Evolutionary conservation across 2,113 vertebrate species (phyloP).

Genomic region (Ranitomeya imitator): DNA sequence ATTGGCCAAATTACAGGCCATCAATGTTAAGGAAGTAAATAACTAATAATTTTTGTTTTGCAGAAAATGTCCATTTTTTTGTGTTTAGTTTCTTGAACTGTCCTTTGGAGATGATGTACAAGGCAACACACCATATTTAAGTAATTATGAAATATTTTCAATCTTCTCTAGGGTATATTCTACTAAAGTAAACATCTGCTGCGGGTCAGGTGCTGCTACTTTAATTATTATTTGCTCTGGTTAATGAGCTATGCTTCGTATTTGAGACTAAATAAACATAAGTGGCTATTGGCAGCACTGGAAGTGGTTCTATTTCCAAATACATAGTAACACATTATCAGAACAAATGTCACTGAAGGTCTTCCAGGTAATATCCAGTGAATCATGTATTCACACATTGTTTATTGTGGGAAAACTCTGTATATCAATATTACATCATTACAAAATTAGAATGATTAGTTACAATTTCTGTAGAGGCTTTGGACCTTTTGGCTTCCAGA

Average conservation of each 20-base stretch:
- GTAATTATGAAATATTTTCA: conserved; percentile 28
- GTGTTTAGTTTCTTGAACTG: neutral
- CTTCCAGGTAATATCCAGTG: neutral
- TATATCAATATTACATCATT: neutral
- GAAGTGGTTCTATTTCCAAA: neutral
- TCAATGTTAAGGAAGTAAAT: too few relatives aligned
- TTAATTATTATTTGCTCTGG: conserved; percentile 44
- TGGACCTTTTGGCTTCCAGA: neutral
- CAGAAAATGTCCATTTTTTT: neutral
- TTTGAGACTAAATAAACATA: conserved; percentile 13
- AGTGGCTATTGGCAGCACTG: conserved; percentile 10
- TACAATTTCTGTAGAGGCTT: neutral
- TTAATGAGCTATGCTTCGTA: conserved; percentile 12
- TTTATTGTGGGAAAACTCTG: neutral
- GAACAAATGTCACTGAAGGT: neutral
- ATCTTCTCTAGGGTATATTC: conserved; percentile 28
- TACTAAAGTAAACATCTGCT: conserved; percentile 27
- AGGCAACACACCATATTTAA: neutral
- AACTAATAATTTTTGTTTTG: too few relatives aligned
- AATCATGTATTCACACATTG: neutral
- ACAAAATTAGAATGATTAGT: neutral
- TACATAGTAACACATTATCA: conserved; percentile 1
- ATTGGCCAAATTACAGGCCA: too few relatives aligned
- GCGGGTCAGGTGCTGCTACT: conserved; percentile 24
- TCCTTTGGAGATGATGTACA: neutral